phyloP scores from a whole-genome alignment of 1,140 invertebrate genomes.

The Diplogasteroides magnus region DNA sequence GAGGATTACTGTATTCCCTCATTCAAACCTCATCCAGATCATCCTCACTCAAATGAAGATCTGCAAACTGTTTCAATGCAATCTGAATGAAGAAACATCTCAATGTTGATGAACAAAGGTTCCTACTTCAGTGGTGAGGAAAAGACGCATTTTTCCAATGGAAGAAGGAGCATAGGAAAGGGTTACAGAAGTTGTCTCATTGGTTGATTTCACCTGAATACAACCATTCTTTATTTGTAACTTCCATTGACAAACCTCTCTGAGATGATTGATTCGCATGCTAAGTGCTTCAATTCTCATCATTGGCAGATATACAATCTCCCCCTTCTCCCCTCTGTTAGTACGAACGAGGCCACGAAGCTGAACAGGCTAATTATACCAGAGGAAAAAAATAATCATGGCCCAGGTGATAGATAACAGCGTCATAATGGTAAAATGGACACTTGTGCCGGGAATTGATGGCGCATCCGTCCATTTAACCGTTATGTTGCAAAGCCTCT shows the following conservation, averaged over 20 bases:
- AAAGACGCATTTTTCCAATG: constrained; percentile 35
- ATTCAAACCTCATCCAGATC: constrained; percentile 76
- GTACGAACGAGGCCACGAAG: constrained; percentile 8
- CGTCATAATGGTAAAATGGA: no score
- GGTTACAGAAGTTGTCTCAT: constrained; percentile 11
- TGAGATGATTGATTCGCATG: constrained; percentile 37
- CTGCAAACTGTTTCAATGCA: background rate
- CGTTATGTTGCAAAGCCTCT: no score
- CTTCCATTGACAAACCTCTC: constrained; percentile 22
- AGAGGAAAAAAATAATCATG: no score
- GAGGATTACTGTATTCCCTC: background rate
- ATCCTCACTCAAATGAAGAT: constrained; percentile 68
- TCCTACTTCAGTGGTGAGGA: constrained; percentile 15
- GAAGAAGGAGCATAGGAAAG: constrained; percentile 35
- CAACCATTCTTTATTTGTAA: no score
- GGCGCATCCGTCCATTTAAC: no score
- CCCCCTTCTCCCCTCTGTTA: constrained; percentile 1
- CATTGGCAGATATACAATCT: constrained; percentile 40
- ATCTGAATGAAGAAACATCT: background rate
- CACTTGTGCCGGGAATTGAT: no score
- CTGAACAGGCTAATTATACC: no score
- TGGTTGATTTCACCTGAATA: background rate
- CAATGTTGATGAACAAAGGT: constrained; percentile 2
- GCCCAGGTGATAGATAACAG: no score
- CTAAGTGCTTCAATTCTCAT: constrained; percentile 39